Conservation (phyloP, 2,113 vertebrate species). For the Orientallactaga bullata region DNA sequence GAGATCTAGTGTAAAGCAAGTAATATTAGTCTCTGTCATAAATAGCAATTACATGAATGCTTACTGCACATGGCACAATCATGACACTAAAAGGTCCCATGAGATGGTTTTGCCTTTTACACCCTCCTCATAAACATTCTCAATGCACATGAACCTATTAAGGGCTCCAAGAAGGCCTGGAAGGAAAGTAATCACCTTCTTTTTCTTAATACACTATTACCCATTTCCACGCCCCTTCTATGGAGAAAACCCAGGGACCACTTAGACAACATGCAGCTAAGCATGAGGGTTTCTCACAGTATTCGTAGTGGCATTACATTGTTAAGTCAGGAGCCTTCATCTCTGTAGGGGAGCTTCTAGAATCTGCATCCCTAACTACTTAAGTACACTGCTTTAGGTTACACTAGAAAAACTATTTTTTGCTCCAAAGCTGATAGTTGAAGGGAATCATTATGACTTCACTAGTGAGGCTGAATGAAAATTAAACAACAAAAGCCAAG, state of each 20-base stretch:
- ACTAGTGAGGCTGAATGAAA: constrained; percentile 9
- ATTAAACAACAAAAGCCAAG: background rate
- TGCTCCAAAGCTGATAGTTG: background rate
- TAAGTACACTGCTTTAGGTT: background rate
- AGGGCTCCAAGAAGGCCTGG: background rate
- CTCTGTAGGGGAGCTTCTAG: background rate
- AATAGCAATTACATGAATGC: constrained; percentile 12
- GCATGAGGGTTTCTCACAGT: background rate
- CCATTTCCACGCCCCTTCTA: background rate
- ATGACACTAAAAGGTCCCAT: background rate
- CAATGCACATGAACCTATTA: background rate
- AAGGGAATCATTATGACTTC: background rate
- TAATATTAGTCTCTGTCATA: constrained; percentile 18
- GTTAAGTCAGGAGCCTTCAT: background rate
- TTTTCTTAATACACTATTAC: constrained; percentile 43
- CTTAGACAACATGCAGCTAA: background rate
- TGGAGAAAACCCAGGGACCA: background rate
- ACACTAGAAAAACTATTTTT: constrained; percentile 18
- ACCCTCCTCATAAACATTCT: constrained; percentile 38
- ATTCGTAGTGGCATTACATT: constrained; percentile 11
- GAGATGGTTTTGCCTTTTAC: constrained; percentile 19
- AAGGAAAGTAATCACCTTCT: constrained; percentile 45
- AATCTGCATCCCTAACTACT: constrained; percentile 26
- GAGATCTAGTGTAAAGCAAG: constrained; percentile 53
- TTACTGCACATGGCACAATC: background rate